These are phyloP conservation scores for Stenopsyche tienmushanensis DNA, from an alignment of 1,140 invertebrate genomes.

Conservation along the genomic window DNA sequence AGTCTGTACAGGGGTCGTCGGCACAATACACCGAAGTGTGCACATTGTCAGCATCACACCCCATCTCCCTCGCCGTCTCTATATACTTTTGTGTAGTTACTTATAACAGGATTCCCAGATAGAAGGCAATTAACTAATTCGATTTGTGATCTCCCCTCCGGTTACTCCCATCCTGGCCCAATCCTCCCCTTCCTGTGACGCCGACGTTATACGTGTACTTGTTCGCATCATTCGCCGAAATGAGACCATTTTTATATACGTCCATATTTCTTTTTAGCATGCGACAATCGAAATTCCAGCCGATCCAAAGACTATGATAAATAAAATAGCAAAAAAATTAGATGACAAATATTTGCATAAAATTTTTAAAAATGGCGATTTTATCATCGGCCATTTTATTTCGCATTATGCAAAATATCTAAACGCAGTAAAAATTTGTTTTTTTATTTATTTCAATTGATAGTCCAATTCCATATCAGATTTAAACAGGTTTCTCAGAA, in stretches of 20 bases:
- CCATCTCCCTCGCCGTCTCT: conserved; percentile 5
- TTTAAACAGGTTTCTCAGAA: too few relatives aligned
- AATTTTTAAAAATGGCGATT: neutral
- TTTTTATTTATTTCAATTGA: too few relatives aligned
- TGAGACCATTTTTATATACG: neutral
- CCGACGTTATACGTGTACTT: neutral
- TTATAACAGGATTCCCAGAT: conserved; percentile 37
- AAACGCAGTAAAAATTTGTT: too few relatives aligned
- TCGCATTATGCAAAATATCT: too few relatives aligned
- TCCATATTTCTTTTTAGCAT: too few relatives aligned
- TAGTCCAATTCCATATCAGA: too few relatives aligned
- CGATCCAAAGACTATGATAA: too few relatives aligned
- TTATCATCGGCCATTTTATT: neutral
- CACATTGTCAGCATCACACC: conserved; percentile 12
- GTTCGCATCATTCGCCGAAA: neutral
- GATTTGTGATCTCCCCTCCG: conserved; percentile 35
- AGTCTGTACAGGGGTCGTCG: neutral
- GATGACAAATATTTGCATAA: neutral
- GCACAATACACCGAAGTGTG: conserved; percentile 8
- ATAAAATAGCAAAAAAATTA: neutral
- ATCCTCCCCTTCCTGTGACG: conserved; percentile 17
- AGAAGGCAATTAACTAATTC: conserved; percentile 41
- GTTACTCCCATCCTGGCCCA: conserved; percentile 21
- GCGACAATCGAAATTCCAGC: too few relatives aligned
- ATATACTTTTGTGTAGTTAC: conserved; percentile 30